Base-by-base conservation (phyloP, 2,113 vertebrate species). In the Hystrix brachyura region DNA sequence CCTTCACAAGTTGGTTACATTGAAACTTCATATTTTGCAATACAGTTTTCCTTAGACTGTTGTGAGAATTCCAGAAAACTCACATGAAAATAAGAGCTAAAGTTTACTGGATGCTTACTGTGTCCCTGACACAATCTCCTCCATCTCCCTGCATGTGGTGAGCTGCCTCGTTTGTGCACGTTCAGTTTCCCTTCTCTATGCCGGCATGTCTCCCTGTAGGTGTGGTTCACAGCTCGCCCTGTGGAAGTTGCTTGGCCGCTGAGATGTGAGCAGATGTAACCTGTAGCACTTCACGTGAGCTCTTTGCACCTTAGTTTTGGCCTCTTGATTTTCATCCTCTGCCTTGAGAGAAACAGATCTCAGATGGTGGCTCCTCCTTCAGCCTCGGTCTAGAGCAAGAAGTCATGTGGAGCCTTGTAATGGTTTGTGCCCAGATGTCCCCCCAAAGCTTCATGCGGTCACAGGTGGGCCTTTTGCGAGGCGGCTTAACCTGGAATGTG, bases 51-150 rank as follows among this genome's bases (percentile, higher is more conserved):
- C 59, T 48, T 21, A 60, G 29, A 34, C 34, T 55, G 32, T 83
- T 46, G 9, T 85, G 34, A 82, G n/a, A 65, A 95, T 43, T 87
- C 19, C 48, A 62, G 17, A 86, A 88, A 79, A 72, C 23, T 32
- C 34, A 72, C 78, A 60, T 69, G 32, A 79, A 93, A 43, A 8
- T 69, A 38, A 60, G 19, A 76, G 12, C 34, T 60, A 65, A 71
- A 87, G 23, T 43, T 3, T 48, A 55, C 19, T 60, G 69, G 48
- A 43, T 53, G n/a, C 4, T 38, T 25, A 34, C 32, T 13, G 19
- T 21, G 13, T 57, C 48, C 7, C 65, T 38, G n/a, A 65, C 1
- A 2, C 43, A 55, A 4, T 27, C 25, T 5, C 34, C 57, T 11
- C 17, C 6, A 23, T 32, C 71, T 84, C 14, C 18, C 4, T 17